Evolutionary conservation across 2,113 vertebrate genomes (phyloP), one percentile per base, ranked within the genome.

Genomic region (Mionectes macconnelli): DNA sequence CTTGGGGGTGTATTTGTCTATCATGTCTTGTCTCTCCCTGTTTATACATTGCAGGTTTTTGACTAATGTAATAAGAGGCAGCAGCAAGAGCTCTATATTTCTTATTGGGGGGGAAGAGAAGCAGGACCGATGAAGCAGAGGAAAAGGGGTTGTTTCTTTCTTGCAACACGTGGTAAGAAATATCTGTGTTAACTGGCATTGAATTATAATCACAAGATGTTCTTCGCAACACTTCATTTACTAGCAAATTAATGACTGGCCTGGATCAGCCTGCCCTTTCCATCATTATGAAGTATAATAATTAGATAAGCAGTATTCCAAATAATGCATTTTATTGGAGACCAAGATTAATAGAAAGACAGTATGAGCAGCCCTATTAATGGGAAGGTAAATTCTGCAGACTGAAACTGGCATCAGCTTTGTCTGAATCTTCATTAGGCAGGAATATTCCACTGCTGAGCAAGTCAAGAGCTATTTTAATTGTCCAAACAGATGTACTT

Each of bases 141-240:
- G 68, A 86, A 68, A 68, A 67, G 60, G 6, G 10, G 16, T 69
- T 72, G 47, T 87, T 90, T 93, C 45, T 62, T 75, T 84, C 62
- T 67, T 69, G 62, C 49, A 68, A 49, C 57, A 64, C 0, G 1
- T 37, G 83, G 73, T 94, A 94, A 92, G 91, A 91, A 93, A 23
- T 86, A 87, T 23, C 69, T 4, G 9, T 75, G 94, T 84, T 93
- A 96, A 80, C 70, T 94, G 94, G 64, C 83, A 81, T 8, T 84
- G 89, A 89, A 77, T 78, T 92, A 55, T 11, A 63, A 92, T 92
- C 79, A 76, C 85, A 94, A 94, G 80, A 95, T 92, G 90, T 95
- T 94, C 85, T 81, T 89, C 87, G 76, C 76, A 90, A 89, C 57
- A 50, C 68, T 92, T 93, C 11, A 89, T 92, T 96, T 93, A 64